Percentiles rank a stretch among this genome's conserved stretches.
Evolutionary conservation across 2,888 invertebrate species (phyloP).

Genomic region (Drosophila kanekoi): DNA sequence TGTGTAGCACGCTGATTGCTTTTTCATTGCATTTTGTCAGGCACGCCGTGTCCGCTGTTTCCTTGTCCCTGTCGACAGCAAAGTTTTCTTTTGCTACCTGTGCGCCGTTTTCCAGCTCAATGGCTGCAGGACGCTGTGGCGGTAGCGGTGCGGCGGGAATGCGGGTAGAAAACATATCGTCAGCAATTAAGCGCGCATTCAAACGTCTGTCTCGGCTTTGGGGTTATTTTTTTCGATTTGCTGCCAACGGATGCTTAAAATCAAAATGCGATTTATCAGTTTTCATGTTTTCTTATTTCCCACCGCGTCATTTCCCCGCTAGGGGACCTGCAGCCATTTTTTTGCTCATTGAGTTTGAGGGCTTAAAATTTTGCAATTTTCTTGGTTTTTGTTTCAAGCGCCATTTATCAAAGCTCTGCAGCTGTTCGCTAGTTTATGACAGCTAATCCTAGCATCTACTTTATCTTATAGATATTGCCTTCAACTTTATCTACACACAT

Average conservation of each 20-base stretch:
- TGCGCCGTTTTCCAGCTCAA: slow-evolving; percentile 66
- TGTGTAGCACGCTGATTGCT: slow-evolving; percentile 67
- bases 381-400: slow-evolving; percentile 39
- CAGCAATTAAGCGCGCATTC: slow-evolving; percentile 79
- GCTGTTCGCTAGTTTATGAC: slow-evolving; percentile 76
- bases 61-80: slow-evolving; percentile 53
- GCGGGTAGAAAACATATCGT: slow-evolving; percentile 67
- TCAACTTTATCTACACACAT: slow-evolving; percentile 34
- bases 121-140: slow-evolving; percentile 28
- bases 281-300: slow-evolving; percentile 47
- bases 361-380: slow-evolving; percentile 49
- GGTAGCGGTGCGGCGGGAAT: background rate
- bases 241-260: slow-evolving; percentile 51
- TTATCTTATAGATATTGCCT: slow-evolving; percentile 68
- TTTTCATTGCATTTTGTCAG: slow-evolving; percentile 76
- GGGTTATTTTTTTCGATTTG: slow-evolving; percentile 15
- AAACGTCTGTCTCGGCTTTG: slow-evolving; percentile 62
- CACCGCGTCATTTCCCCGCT: background rate
- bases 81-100: slow-evolving; percentile 63
- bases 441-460: slow-evolving; percentile 51
- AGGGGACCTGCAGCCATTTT: background rate
- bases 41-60: slow-evolving; percentile 29
- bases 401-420: slow-evolving; percentile 73
- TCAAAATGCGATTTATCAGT: slow-evolving; percentile 72
- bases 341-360: background rate